Evolutionary conservation across 2,888 invertebrate species (phyloP).

Genomic region (Caenorhabditis afra): DNA sequence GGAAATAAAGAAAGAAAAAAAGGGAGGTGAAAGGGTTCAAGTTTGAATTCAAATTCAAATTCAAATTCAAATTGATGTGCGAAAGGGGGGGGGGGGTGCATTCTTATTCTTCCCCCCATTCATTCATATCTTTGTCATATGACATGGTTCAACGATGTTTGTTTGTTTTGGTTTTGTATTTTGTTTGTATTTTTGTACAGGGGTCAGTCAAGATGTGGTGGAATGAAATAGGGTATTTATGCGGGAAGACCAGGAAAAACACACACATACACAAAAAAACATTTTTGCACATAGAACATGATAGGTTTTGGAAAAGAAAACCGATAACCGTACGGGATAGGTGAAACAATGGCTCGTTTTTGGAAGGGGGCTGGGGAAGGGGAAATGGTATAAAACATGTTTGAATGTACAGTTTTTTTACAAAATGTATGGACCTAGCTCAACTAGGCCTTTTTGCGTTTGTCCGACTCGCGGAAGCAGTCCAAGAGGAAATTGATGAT

Average conservation of each 20-base stretch:
- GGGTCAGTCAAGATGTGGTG: neutral
- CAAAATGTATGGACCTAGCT: no score
- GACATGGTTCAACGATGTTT: conserved; percentile 34
- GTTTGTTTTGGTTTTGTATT: no score
- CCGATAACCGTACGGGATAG: conserved; percentile 12
- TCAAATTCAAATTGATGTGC: conserved; percentile 4
- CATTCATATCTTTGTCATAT: neutral
- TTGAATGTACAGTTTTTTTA: neutral
- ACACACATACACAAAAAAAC: no score
- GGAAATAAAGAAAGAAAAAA: neutral
- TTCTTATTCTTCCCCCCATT: conserved; percentile 14
- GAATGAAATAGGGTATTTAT: conserved; percentile 22
- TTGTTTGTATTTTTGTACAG: no score
- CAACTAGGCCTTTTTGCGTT: conserved; percentile 17
- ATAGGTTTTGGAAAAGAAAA: conserved; percentile 6
- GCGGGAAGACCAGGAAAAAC: neutral
- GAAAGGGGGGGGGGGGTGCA: conserved; percentile 5
- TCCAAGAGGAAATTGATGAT: conserved; percentile 75
- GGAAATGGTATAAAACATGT: neutral
- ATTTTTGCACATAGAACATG: conserved; percentile 39
- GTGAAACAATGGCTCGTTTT: conserved; percentile 15
- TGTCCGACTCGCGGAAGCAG: conserved; percentile 52
- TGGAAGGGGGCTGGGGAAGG: neutral
- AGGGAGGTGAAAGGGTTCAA: neutral
- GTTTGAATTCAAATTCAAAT: neutral